Evolutionary conservation across 2,888 invertebrate species (phyloP), one percentile per base, ranked within the genome.

Genomic region (Chrysotoxum bicinctum): DNA sequence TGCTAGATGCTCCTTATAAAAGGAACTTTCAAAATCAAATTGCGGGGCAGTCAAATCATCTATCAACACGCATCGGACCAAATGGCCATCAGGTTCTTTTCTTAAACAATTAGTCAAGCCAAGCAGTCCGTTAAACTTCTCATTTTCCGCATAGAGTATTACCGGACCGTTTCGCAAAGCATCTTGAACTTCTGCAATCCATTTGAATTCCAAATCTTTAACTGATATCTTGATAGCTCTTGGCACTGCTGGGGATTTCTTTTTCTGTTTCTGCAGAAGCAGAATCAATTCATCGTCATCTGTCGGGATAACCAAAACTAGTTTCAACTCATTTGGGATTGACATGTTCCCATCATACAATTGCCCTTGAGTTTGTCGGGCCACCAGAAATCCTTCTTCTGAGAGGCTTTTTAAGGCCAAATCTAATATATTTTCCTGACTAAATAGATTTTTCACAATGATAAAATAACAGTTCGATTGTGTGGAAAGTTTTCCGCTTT

Each of bases 31-130:
- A 3, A 94, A 91, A 87, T 95, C 94, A 87, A 97, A 97, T 2
- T 92, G 89, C 0, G 96, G 95, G 0, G 95, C 95, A 2, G 93
- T 92, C 0, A 92, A 90, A 87, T 95, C 95, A 83, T 94, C 90
- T 72, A 96, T 94, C 43, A 95, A 93, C 8, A 96, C 90, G 73
- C 94, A 94, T 68, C 93, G 93, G 0, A 94, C 92, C 1, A 94
- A 90, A 87, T 94, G 93, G 58, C 96, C 96, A 87, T 96, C 96
- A 0, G 95, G 95, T 89, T 98, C 98, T 88, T 94, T 95, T 78
- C 96, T 93, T 32, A 99, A 91, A 91, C 98, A 98, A 88, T 98
- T 98, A 0, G 97, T 94, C 70, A 98, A 92, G n/a, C 99, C 99
- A 23, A 98, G 90, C 0, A 98, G 93, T 14, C 99, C 99, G 90